Conservation (phyloP, 2,113 vertebrate species). For the Entosphenus tridentatus region DNA sequence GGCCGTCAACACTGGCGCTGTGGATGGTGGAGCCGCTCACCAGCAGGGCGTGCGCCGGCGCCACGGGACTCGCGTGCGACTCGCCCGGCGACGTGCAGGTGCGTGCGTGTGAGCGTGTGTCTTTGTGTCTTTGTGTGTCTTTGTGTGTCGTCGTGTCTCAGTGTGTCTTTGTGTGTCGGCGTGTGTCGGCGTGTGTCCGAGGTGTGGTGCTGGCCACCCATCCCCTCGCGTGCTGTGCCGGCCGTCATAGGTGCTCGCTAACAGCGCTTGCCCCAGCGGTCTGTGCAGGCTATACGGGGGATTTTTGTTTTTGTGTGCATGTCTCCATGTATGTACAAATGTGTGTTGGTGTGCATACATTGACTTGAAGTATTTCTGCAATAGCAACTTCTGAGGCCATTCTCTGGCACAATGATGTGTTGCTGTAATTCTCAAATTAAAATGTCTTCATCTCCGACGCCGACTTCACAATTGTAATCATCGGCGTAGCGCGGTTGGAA, state of each 20-base stretch:
- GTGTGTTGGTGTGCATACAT: no score
- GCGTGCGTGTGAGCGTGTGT: background rate
- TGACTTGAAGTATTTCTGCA: no score
- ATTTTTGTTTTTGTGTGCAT: no score
- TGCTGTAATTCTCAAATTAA: no score
- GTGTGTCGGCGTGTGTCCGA: background rate
- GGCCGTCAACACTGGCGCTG: slow-evolving; percentile 73
- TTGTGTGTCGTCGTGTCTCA: background rate
- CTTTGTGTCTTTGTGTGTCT: background rate
- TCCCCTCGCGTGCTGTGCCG: background rate
- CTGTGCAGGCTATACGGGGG: background rate
- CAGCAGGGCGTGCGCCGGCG: slow-evolving; percentile 48
- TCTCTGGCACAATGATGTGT: no score
- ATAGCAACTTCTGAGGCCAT: no score
- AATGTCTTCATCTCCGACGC: no score
- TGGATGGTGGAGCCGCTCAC: slow-evolving; percentile 93
- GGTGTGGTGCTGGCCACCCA: background rate
- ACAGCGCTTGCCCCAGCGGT: background rate
- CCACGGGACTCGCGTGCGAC: slow-evolving; percentile 21
- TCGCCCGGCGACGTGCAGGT: background rate
- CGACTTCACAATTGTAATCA: no score
- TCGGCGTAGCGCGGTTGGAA: no score
- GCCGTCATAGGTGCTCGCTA: background rate
- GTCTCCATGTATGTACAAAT: no score
- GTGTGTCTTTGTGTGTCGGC: background rate